phyloP scores from a whole-genome alignment of 2,888 invertebrate genomes.

The Amphipoea lucens region DNA sequence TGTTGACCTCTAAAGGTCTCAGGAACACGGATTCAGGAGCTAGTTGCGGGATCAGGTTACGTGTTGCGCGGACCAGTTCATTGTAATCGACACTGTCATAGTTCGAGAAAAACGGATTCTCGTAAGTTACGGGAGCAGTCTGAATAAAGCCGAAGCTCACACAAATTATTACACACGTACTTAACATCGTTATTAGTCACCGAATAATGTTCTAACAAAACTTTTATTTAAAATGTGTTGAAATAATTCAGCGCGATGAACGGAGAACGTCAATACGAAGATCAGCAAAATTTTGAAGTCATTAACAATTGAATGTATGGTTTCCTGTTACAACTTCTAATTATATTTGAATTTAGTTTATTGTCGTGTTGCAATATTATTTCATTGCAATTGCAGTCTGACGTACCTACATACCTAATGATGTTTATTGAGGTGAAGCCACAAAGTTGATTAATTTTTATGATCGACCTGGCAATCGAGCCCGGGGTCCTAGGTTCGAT shows the following conservation, averaged over 20 bases:
- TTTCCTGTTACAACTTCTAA: slow-evolving; percentile 53
- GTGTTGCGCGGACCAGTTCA: slow-evolving; percentile 26
- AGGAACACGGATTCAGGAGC: slow-evolving; percentile 33
- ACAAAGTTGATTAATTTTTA: neutral
- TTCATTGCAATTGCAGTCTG: slow-evolving; percentile 11
- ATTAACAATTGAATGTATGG: slow-evolving; percentile 40
- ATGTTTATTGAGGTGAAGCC: too few relatives aligned
- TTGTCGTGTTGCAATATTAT: slow-evolving; percentile 21
- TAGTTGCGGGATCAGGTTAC: slow-evolving; percentile 19
- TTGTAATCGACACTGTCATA: slow-evolving; percentile 39
- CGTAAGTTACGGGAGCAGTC: slow-evolving; percentile 43
- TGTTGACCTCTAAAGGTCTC: slow-evolving; percentile 25
- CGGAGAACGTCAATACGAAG: slow-evolving; percentile 23
- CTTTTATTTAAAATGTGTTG: slow-evolving; percentile 27
- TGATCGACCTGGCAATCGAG: neutral
- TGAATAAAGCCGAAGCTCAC: slow-evolving; percentile 47
- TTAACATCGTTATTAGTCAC: slow-evolving; percentile 49
- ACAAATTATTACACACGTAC: slow-evolving; percentile 50
- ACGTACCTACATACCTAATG: neutral
- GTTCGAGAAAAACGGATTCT: slow-evolving; percentile 33
- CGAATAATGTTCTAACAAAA: slow-evolving; percentile 37
- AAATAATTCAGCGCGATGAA: slow-evolving; percentile 41
- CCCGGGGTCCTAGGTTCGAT: neutral
- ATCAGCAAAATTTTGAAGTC: slow-evolving; percentile 58
- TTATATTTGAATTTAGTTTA: slow-evolving; percentile 7